phyloP scores from a whole-genome alignment of 2,797 vertebrate species.

The Babyrousa celebensis region DNA sequence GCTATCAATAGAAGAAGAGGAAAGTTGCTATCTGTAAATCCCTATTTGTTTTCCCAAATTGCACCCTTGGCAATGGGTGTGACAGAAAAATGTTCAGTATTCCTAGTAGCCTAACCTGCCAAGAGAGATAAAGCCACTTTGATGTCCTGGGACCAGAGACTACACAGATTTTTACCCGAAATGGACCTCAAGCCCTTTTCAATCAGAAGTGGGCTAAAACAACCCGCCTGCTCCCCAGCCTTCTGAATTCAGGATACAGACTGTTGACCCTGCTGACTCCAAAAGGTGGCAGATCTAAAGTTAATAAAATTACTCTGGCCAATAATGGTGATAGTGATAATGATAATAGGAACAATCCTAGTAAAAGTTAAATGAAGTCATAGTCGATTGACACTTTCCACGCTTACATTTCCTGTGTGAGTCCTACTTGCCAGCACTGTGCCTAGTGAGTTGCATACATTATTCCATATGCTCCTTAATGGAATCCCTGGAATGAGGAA shows the following conservation, averaged over 20 bases:
- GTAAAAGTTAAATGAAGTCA: not conserved
- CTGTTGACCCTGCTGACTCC: not conserved
- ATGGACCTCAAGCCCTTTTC: slow-evolving; percentile 62
- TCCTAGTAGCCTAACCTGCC: slow-evolving; percentile 63
- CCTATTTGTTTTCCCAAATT: slow-evolving; percentile 85
- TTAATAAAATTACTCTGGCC: not conserved
- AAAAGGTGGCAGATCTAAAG: not conserved
- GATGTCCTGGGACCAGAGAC: slow-evolving; percentile 79
- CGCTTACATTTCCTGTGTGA: not conserved
- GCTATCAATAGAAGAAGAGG: slow-evolving; percentile 88
- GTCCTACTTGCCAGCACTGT: not conserved
- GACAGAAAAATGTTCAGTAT: slow-evolving; percentile 77
- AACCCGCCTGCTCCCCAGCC: not conserved
- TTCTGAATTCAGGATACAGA: not conserved
- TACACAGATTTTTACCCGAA: slow-evolving; percentile 45
- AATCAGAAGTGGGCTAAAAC: not conserved
- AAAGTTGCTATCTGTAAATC: slow-evolving; percentile 84
- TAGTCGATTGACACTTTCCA: not conserved
- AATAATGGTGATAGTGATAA: not conserved
- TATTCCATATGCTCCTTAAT: not conserved
- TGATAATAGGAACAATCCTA: not conserved
- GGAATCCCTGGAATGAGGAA: not conserved
- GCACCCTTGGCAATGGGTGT: slow-evolving; percentile 76
- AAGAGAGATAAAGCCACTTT: slow-evolving; percentile 82
- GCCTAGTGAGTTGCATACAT: accelerated